Evolutionary conservation across 2,113 vertebrate species (phyloP).

Genomic region (Thermophis baileyi): DNA sequence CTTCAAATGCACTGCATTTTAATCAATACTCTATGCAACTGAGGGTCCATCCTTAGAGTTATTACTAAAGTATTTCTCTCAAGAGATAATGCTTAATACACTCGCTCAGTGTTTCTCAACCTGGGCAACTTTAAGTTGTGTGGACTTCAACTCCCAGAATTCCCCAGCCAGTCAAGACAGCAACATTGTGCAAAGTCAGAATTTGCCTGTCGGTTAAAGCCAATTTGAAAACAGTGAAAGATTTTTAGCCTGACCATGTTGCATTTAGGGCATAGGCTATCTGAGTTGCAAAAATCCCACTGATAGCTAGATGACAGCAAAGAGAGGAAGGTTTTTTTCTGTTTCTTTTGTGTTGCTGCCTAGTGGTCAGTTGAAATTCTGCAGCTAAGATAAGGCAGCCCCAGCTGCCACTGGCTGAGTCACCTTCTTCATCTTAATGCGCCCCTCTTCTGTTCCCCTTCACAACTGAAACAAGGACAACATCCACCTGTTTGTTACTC

Average conservation of each 20-base stretch:
- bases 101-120: not conserved
- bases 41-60: too few relatives aligned
- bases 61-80: not conserved
- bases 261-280: not conserved
- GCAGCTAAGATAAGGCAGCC: not conserved
- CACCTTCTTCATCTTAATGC: not conserved
- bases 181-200: not conserved
- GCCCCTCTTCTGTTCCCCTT: not conserved
- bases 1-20: not conserved
- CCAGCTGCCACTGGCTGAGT: not conserved
- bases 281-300: not conserved
- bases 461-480: not conserved
- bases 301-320: not conserved
- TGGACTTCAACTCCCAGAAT: not conserved
- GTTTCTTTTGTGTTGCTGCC: not conserved
- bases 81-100: not conserved
- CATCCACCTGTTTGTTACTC: not conserved
- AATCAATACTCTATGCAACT: not conserved
- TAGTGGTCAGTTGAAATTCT: not conserved
- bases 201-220: not conserved
- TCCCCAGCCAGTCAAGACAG: not conserved
- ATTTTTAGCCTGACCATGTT: not conserved
- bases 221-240: not conserved
- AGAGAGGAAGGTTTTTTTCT: not conserved
- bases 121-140: not conserved